Percentiles rank a stretch among this genome's conserved stretches.
Evolutionary conservation across 35 echinoderm and acorn worm genomes (phyloP).

Genomic region (Ophiothrix spiculata): DNA sequence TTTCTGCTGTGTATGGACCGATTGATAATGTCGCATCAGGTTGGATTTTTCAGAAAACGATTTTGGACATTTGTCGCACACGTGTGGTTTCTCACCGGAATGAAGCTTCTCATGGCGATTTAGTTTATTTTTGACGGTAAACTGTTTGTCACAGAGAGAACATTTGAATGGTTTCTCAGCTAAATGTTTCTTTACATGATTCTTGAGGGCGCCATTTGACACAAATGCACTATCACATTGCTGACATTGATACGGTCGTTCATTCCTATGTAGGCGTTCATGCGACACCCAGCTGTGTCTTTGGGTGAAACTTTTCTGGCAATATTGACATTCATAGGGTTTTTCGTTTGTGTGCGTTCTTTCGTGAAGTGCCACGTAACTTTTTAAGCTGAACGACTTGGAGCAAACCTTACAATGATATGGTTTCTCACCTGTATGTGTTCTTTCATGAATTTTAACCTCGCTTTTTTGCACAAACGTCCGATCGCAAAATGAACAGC

Average conservation of each 20-base stretch:
- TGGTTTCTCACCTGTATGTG: constrained; percentile 1
- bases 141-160: constrained; percentile 10
- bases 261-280: constrained; percentile 18
- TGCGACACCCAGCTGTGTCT: constrained; percentile 18
- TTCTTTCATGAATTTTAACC: constrained; percentile 5
- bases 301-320: constrained; percentile 12
- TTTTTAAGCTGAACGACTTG: constrained; percentile 9
- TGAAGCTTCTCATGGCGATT: constrained; percentile 7
- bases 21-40: not conserved
- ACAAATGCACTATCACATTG: constrained; percentile 23
- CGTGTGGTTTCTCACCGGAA: constrained; percentile 6
- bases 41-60: constrained; percentile 2
- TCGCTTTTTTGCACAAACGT: constrained; percentile 1
- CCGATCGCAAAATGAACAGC: not conserved
- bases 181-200: constrained; percentile 18
- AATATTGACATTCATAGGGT: constrained; percentile 14
- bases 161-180: constrained; percentile 27
- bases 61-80: constrained; percentile 7
- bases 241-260: constrained; percentile 9
- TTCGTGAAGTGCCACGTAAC: constrained; percentile 13
- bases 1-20: not conserved
- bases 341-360: not conserved
- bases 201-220: constrained; percentile 1
- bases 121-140: not conserved
- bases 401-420: not conserved